phyloP scores from a whole-genome alignment of 2,888 invertebrate genomes.

The Drosophila kambysellisi region DNA sequence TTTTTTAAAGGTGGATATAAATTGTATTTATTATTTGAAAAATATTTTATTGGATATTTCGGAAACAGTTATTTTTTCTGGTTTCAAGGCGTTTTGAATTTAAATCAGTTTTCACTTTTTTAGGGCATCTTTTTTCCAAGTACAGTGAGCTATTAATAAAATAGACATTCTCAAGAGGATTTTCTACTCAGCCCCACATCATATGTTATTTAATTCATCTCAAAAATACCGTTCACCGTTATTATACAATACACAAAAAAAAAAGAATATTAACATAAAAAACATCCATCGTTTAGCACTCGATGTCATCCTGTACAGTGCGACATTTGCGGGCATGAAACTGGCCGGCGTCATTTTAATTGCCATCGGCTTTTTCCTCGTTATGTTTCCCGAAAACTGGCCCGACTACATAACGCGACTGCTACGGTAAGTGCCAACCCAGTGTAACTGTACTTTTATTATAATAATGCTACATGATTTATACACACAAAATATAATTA shows the following conservation, averaged over 20 bases:
- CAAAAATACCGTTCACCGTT: background rate
- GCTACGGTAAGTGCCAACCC: conserved; percentile 89
- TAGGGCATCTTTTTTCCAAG: background rate
- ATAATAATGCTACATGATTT: conserved; percentile 28
- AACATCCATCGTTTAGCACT: conserved; percentile 87
- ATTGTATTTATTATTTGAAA: background rate
- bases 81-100: background rate
- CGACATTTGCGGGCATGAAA: conserved; percentile 97
- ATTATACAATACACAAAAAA: background rate
- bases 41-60: background rate
- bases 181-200: background rate
- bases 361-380: conserved; percentile 95
- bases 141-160: background rate
- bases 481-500: conserved; percentile 53
- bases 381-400: conserved; percentile 98
- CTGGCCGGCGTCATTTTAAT: conserved; percentile 96
- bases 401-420: conserved; percentile 96
- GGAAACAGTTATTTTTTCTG: background rate
- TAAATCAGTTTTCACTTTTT: background rate
- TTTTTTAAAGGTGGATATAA: background rate
- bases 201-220: conserved; percentile 12
- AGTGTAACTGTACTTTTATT: conserved; percentile 25
- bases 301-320: conserved; percentile 93
- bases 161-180: background rate
- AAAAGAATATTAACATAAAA: background rate